Conservation (phyloP, 2,888 invertebrate species). For the Coremacera marginata region DNA sequence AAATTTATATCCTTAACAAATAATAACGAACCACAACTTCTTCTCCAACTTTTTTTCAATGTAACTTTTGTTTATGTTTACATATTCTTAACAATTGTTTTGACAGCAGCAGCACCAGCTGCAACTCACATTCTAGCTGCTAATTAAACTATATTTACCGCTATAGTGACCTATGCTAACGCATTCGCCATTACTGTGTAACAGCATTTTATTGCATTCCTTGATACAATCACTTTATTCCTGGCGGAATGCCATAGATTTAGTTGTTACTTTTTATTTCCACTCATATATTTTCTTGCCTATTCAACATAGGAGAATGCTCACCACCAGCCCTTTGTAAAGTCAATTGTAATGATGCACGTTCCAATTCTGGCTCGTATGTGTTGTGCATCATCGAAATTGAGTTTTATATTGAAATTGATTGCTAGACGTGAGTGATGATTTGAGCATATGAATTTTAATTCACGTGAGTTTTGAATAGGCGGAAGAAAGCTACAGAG, state of each 20-base stretch:
- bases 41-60: background rate
- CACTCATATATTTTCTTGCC: background rate
- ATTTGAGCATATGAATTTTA: too few species aligned
- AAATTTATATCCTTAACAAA: background rate
- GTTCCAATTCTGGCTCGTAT: background rate
- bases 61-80: conserved; percentile 7
- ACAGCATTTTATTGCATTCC: conserved; percentile 14
- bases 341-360: background rate
- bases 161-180: background rate
- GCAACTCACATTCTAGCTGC: background rate
- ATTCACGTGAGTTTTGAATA: too few species aligned
- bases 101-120: background rate
- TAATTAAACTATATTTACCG: conserved; percentile 9
- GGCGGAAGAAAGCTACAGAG: too few species aligned
- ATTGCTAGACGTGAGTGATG: too few species aligned
- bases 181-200: background rate
- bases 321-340: background rate
- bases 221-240: conserved; percentile 2
- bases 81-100: conserved; percentile 8
- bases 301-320: background rate
- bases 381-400: background rate
- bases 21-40: background rate
- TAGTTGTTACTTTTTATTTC: background rate
- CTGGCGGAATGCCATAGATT: background rate
- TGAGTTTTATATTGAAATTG: too few species aligned